Evolutionary conservation across 2,797 vertebrate species (phyloP), one percentile per base, ranked within the genome.

Genomic region (Fratercula arctica): DNA sequence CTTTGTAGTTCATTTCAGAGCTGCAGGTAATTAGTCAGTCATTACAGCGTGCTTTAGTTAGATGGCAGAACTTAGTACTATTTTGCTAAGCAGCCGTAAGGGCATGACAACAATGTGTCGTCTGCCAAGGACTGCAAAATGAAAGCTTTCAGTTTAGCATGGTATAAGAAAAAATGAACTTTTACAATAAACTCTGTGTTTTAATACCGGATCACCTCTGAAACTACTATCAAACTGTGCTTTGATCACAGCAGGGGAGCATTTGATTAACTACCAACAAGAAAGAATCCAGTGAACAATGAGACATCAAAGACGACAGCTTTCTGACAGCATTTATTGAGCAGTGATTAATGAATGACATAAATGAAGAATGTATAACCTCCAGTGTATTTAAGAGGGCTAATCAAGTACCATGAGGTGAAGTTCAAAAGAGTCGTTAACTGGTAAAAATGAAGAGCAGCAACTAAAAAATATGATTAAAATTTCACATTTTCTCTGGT

Each of bases 281-380:
- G 97, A 97, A 97, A 97, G 97, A 97, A 97, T 96, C 98, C 91
- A 92, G 94, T n/a, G 91, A 98, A 97, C 98, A 98, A 98, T 98
- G 97, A 98, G 98, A 98, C 98, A 98, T 98, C 98, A 98, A 98
- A 98, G 97, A 96, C 93, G 95, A 98, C 97, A 97, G 98, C 97
- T 97, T 96, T 97, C 97, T 98, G 98, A 99, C 98, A 99, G 98
- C 97, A 96, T 95, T 98, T 97, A 97, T 97, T 98, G 98, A 97
- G 90, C 97, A 94, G 97, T 98, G 98, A 98, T 99, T 99, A 99
- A 99, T 98, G 98, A 98, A 98, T 98, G 97, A 98, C 98, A 98
- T 93, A 97, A 97, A 96, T 68, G 95, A 96, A 96, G 89, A 82
- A 56, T 59, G 67, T 53, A 39, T 85, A 93, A 91, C 54, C 69